A percentile compares a stretch with the other conserved stretches of the same genome.
These are phyloP conservation scores for Moxostoma hubbsi DNA, from an alignment of 2,797 vertebrate species.

Conservation along the genomic window DNA sequence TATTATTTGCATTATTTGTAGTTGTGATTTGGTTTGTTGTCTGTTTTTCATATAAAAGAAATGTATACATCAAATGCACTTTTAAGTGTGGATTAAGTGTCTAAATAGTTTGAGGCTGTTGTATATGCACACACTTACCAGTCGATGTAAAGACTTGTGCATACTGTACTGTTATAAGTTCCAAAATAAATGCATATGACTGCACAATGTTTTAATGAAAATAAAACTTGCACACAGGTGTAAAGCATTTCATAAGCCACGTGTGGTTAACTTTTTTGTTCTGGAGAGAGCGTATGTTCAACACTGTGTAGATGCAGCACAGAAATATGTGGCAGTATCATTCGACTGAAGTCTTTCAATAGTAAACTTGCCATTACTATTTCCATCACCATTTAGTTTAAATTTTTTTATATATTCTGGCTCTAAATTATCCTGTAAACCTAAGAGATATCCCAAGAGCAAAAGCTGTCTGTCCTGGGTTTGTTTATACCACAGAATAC, in stretches of 20 bases:
- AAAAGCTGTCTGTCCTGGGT: background rate
- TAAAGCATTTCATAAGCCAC: background rate
- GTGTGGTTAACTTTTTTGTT: background rate
- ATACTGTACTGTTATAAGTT: no score
- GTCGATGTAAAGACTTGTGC: no score
- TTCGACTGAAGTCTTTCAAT: conserved; percentile 21
- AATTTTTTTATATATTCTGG: background rate
- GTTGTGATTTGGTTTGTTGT: no score
- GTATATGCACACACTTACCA: no score
- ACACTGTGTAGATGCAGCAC: conserved; percentile 48
- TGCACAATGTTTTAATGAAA: no score
- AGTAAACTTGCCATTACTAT: background rate
- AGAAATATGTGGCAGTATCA: conserved; percentile 49
- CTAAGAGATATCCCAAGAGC: conserved; percentile 32
- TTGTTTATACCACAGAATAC: conserved; percentile 49
- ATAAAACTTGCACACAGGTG: background rate
- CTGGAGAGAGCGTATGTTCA: background rate
- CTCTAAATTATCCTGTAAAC: background rate
- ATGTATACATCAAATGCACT: no score
- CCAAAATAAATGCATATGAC: no score
- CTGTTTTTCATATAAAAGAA: no score
- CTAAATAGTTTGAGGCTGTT: background rate
- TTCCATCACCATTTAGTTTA: background rate
- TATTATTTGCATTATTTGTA: no score
- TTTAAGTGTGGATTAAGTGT: no score